phyloP scores from a whole-genome alignment of 1,140 invertebrate species.

The Mactra quadrangularis region DNA sequence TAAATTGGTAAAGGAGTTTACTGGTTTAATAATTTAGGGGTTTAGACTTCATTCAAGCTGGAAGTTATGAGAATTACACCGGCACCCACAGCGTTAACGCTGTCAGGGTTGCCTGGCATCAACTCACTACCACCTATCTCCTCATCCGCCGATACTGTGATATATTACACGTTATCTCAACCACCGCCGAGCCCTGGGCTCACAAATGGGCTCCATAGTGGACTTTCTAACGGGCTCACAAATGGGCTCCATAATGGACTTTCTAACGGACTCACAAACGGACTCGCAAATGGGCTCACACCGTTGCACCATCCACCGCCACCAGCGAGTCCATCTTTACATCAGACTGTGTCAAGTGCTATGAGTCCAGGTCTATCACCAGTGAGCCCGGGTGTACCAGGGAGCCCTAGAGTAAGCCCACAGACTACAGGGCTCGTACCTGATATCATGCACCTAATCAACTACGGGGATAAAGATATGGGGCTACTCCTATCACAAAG shows the following conservation, averaged over 20 bases:
- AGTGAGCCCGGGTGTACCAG: conserved; percentile 24
- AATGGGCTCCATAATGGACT: too few relatives aligned
- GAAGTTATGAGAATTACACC: conserved; percentile 60
- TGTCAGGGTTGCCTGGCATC: conserved; percentile 41
- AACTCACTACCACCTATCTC: conserved; percentile 17
- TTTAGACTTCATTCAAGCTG: conserved; percentile 33
- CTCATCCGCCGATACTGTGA: conserved; percentile 26
- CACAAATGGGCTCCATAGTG: conserved; percentile 11
- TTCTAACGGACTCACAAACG: conserved; percentile 14
- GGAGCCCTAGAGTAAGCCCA: conserved; percentile 43
- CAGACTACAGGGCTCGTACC: conserved; percentile 29
- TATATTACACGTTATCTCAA: conserved; percentile 52
- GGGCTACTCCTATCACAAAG: conserved; percentile 71
- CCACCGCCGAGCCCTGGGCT: conserved; percentile 46
- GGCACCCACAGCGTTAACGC: conserved; percentile 51
- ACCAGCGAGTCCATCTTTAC: conserved; percentile 41
- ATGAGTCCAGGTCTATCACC: conserved; percentile 30
- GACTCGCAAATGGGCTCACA: too few relatives aligned
- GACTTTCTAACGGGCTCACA: too few relatives aligned
- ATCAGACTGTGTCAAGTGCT: conserved; percentile 32
- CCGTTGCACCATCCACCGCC: conserved; percentile 4
- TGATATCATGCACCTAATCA: conserved; percentile 71
- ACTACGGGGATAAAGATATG: conserved; percentile 72
- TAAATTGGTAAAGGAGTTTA: too few relatives aligned
- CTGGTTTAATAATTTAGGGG: too few relatives aligned